These are phyloP conservation scores for Tragelaphus imberbis DNA, from an alignment of 2,113 vertebrate genomes.

Conservation along the genomic window DNA sequence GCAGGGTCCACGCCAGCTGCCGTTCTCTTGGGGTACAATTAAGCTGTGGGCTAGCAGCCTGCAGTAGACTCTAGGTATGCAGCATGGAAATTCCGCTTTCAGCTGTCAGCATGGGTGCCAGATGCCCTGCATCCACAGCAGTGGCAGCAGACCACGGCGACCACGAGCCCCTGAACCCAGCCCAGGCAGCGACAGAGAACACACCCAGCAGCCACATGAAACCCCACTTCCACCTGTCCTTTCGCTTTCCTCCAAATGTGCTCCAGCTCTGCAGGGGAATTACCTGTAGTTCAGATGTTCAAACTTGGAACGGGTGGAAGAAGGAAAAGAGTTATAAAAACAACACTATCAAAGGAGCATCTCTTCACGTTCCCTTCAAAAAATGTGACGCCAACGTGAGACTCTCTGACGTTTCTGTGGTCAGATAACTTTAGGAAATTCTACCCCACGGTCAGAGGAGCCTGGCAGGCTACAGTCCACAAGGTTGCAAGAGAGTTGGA, in stretches of 20 bases:
- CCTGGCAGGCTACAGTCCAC: not conserved
- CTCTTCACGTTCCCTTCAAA: not conserved
- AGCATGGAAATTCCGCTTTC: not conserved
- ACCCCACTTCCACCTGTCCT: not conserved
- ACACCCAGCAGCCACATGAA: not conserved
- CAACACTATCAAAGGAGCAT: not conserved
- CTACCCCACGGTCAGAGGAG: not conserved
- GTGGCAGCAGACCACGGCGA: too few relatives aligned
- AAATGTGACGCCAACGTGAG: not conserved
- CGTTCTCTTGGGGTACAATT: accelerated
- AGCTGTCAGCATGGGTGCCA: not conserved
- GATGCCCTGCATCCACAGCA: not conserved
- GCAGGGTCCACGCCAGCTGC: not conserved
- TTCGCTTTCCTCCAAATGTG: not conserved
- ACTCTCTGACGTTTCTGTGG: not conserved
- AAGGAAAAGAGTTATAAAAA: not conserved
- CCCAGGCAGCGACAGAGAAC: not conserved
- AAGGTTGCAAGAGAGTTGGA: not conserved
- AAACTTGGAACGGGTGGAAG: not conserved
- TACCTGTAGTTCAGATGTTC: not conserved
- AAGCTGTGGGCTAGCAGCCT: not conserved
- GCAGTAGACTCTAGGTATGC: accelerated
- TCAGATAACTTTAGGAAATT: not conserved
- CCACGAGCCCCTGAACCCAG: not conserved
- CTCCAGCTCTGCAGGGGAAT: not conserved